Conservation (phyloP, 2,888 invertebrate species). For the Panzeria rudis region DNA sequence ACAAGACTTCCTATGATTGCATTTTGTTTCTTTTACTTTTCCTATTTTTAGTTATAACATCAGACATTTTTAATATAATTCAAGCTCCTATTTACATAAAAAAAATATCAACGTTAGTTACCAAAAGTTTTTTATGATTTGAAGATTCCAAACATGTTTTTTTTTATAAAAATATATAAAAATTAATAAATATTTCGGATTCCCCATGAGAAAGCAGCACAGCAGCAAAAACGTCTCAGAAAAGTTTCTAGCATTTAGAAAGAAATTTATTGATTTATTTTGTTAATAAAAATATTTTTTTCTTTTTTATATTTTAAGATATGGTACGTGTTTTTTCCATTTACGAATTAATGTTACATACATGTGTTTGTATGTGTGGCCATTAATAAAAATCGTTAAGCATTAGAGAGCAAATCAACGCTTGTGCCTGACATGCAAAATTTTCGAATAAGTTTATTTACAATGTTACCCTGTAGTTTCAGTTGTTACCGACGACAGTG, state of each 20-base stretch:
- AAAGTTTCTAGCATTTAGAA: background rate
- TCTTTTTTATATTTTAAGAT: constrained; percentile 4
- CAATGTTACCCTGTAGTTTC: too few relatives aligned
- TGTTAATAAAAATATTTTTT: constrained; percentile 9
- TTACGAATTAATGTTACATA: constrained; percentile 63
- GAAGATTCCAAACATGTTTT: constrained; percentile 23
- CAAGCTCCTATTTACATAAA: too few relatives aligned
- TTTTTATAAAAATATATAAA: constrained; percentile 6
- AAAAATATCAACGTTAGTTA: background rate
- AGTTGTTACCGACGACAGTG: too few relatives aligned
- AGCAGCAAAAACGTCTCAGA: background rate
- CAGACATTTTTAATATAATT: too few relatives aligned
- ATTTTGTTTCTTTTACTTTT: too few relatives aligned
- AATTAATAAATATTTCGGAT: background rate
- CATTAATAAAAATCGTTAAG: constrained; percentile 42
- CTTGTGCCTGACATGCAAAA: background rate
- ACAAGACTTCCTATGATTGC: too few relatives aligned
- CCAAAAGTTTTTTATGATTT: background rate
- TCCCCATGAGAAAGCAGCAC: background rate
- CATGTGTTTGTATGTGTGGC: background rate
- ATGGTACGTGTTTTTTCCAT: constrained; percentile 62
- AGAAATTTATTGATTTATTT: constrained; percentile 12
- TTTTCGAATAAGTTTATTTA: background rate
- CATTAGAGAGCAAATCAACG: constrained; percentile 6
- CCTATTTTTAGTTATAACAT: too few relatives aligned